A percentile compares a stretch with the other conserved stretches of the same genome.
phyloP scores from a whole-genome alignment of 2,888 invertebrate genomes.

The Stenodema calcarata region DNA sequence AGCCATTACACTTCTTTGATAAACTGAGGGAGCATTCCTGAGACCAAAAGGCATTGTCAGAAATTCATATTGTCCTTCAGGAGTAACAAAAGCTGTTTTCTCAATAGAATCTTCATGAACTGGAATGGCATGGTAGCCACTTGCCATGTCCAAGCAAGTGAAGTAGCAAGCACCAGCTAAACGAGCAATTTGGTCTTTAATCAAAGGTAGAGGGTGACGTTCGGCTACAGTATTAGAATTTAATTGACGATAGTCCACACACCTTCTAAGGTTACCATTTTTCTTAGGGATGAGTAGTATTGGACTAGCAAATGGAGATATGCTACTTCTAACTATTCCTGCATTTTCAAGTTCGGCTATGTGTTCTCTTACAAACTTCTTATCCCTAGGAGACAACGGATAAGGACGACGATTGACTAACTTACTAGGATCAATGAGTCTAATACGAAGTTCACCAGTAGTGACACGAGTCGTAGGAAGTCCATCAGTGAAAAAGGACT shows the following conservation, averaged over 20 bases:
- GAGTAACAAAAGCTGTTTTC: conserved; percentile 55
- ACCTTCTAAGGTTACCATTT: conserved; percentile 4
- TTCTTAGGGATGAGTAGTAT: conserved; percentile 20
- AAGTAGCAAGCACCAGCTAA: conserved; percentile 45
- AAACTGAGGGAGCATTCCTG: conserved; percentile 42
- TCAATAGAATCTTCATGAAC: background rate
- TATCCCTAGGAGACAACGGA: conserved; percentile 29
- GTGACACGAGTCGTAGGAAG: background rate
- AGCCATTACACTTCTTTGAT: conserved; percentile 57
- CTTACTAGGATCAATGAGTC: conserved; percentile 22
- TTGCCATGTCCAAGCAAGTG: background rate
- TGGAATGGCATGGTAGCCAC: background rate
- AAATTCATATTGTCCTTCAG: conserved; percentile 43
- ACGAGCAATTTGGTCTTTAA: conserved; percentile 48
- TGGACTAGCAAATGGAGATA: conserved; percentile 39
- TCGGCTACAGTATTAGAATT: conserved; percentile 36
- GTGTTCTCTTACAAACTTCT: conserved; percentile 40
- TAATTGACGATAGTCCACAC: conserved; percentile 2
- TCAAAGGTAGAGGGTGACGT: conserved; percentile 33
- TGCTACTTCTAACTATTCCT: conserved; percentile 36
- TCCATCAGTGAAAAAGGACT: background rate
- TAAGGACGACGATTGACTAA: conserved; percentile 29
- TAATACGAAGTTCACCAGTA: background rate
- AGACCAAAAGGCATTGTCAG: conserved; percentile 5
- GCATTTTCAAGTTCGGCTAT: conserved; percentile 40